phyloP scores from a whole-genome alignment of 2,797 vertebrate species.

The Acanthurus lineatus region DNA sequence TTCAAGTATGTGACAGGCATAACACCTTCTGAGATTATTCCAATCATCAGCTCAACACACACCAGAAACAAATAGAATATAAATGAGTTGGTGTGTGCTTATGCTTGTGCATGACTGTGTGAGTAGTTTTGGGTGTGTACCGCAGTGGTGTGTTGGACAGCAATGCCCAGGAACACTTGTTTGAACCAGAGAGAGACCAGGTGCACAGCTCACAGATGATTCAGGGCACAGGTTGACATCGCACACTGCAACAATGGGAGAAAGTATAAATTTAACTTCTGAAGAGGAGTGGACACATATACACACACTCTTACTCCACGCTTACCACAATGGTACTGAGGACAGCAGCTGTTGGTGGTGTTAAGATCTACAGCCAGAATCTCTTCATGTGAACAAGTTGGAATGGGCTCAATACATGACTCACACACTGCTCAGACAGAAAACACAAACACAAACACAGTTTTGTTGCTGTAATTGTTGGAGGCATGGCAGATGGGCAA shows the following conservation, averaged over 20 bases:
- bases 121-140: slow-evolving; percentile 80
- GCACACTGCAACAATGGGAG: slow-evolving; percentile 87
- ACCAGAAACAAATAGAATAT: slow-evolving; percentile 20
- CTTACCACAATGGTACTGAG: slow-evolving; percentile 94
- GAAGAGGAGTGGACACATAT: neutral
- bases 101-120: slow-evolving; percentile 8
- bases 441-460: slow-evolving; percentile 42
- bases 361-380: slow-evolving; percentile 93
- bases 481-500: neutral
- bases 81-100: slow-evolving; percentile 24
- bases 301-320: neutral
- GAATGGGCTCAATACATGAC: slow-evolving; percentile 92
- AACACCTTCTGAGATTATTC: slow-evolving; percentile 30
- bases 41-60: slow-evolving; percentile 16
- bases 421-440: slow-evolving; percentile 90
- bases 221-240: slow-evolving; percentile 91
- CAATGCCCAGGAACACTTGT: slow-evolving; percentile 87
- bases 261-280: slow-evolving; percentile 26
- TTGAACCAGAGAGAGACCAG: slow-evolving; percentile 89
- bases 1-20: slow-evolving; percentile 45
- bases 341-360: slow-evolving; percentile 92
- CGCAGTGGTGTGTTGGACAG: slow-evolving; percentile 93
- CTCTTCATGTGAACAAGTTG: slow-evolving; percentile 90
- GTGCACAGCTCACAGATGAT: slow-evolving; percentile 87
- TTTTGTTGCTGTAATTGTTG: slow-evolving; percentile 38